Percentiles rank a stretch among this genome's conserved stretches.
These are phyloP conservation scores for Zaprionus gabonicus DNA, from an alignment of 1,140 invertebrate genomes.

Conservation along the genomic window DNA sequence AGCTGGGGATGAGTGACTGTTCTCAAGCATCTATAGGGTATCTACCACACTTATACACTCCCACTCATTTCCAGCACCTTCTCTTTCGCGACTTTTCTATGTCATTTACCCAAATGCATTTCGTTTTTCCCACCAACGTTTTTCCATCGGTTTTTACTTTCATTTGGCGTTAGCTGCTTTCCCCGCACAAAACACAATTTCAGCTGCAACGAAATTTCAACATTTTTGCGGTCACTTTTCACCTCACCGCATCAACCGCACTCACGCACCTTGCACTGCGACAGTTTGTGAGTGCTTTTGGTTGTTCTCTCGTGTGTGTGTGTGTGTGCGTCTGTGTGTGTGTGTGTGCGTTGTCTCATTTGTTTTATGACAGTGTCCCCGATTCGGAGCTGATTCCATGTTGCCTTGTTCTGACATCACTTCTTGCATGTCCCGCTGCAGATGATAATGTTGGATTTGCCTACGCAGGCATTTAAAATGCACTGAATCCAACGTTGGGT, in stretches of 20 bases:
- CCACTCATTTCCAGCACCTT: background rate
- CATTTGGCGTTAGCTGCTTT: constrained; percentile 21
- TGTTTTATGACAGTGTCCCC: constrained; percentile 40
- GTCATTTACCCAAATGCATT: constrained; percentile 33
- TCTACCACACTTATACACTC: background rate
- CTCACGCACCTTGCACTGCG: background rate
- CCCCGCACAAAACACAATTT: background rate
- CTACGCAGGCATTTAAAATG: background rate
- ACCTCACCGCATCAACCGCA: background rate
- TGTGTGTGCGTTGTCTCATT: constrained; percentile 26
- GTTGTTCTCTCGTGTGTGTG: background rate
- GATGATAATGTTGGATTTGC: background rate
- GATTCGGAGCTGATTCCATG: constrained; percentile 35
- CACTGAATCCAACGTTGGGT: no score
- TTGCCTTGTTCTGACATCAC: background rate
- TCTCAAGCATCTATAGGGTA: no score
- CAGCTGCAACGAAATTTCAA: constrained; percentile 14
- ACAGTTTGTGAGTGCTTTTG: constrained; percentile 20
- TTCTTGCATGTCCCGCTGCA: background rate
- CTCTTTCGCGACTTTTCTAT: constrained; percentile 3
- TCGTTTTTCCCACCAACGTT: constrained; percentile 17
- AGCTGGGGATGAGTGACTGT: no score
- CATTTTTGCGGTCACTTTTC: constrained; percentile 29
- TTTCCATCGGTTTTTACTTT: constrained; percentile 32
- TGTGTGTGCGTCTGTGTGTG: constrained; percentile 7